Percentiles rank a stretch among this genome's conserved stretches.
These are phyloP conservation scores for Andricus quercusramuli DNA, from an alignment of 2,888 invertebrate species.

Conservation along the genomic window DNA sequence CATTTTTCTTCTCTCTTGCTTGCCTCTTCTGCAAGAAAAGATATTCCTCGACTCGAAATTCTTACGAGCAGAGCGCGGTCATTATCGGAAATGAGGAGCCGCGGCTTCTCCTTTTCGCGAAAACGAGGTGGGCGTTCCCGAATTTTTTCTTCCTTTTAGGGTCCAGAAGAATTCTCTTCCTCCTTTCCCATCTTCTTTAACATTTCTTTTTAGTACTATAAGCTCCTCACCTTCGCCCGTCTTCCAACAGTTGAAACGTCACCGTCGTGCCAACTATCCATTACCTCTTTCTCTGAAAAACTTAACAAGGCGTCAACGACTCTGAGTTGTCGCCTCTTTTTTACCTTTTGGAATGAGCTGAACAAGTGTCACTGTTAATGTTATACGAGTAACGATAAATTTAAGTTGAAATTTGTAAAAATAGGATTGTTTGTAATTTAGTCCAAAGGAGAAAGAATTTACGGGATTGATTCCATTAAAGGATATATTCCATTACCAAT, in stretches of 20 bases:
- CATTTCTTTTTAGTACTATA: slow-evolving; percentile 24
- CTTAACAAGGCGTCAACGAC: slow-evolving; percentile 25
- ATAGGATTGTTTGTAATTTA: too few relatives aligned
- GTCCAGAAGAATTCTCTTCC: neutral
- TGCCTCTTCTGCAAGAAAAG: neutral
- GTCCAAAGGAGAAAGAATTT: too few relatives aligned
- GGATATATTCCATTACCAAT: neutral
- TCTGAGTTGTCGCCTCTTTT: neutral
- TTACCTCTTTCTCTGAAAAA: slow-evolving; percentile 9
- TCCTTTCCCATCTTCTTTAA: slow-evolving; percentile 6
- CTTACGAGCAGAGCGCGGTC: slow-evolving; percentile 15
- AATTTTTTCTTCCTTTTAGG: slow-evolving; percentile 3
- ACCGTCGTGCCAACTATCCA: slow-evolving; percentile 7
- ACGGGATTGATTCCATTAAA: too few relatives aligned
- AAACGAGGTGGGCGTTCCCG: slow-evolving; percentile 31
- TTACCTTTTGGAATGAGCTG: neutral
- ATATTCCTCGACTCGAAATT: slow-evolving; percentile 25
- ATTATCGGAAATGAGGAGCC: slow-evolving; percentile 35
- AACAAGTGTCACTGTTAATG: neutral
- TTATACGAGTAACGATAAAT: too few relatives aligned
- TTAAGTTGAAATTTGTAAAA: too few relatives aligned
- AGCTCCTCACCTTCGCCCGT: neutral
- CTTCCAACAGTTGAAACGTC: slow-evolving; percentile 18
- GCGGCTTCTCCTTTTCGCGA: slow-evolving; percentile 27
- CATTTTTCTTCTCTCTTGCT: neutral